Evolutionary conservation across 2,888 invertebrate genomes (phyloP), one percentile per base, ranked within the genome.

Genomic region (Agapostemon virescens): DNA sequence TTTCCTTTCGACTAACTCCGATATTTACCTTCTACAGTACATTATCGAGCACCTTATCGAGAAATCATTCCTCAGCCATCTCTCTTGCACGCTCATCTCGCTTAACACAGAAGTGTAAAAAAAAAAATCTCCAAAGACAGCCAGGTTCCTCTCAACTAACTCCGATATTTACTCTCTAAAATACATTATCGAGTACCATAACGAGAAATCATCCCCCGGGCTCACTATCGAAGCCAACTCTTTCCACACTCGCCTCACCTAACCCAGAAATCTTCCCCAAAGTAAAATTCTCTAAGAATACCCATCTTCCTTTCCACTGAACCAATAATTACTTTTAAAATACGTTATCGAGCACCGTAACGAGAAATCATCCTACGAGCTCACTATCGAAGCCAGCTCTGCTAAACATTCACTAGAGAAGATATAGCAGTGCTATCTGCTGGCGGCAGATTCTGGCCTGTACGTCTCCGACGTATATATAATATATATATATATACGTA

Each of bases 401-500:
- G 79, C 79, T 55, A 69, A 75, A 72, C 67, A 84, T 81, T 79
- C 77, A 78, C 77, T 79, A 80, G 71, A 81, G 70, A 80, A 85
- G 89, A 89, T 90, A 89, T 89, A 89, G 89, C 87, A 85, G 86
- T 70, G 77, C 38, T 86, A 86, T 86, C 86, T 86, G 75, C 11
- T 13, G 55, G 42, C 42, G 74, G 70, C 49, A 83, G 80, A 81
- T 64, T 77, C 66, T 70, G 69, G 42, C 20, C 67, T 49, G 52
- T n/a, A 61, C 69, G 61, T 67, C 76, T 49, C 74, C 81, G n/a
- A 55, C 75, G 72, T 78, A 86, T 85, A 49, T 30, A 15, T 38
- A 61, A n/a, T n/a, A n/a, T n/a, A n/a, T n/a, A n/a, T n/a, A n/a
- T n/a, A n/a, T n/a, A n/a, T n/a, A n/a, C n/a, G n/a, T n/a, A n/a